Base-by-base conservation (phyloP, 2,888 invertebrate species). In the Siphlonurus alternatus region DNA sequence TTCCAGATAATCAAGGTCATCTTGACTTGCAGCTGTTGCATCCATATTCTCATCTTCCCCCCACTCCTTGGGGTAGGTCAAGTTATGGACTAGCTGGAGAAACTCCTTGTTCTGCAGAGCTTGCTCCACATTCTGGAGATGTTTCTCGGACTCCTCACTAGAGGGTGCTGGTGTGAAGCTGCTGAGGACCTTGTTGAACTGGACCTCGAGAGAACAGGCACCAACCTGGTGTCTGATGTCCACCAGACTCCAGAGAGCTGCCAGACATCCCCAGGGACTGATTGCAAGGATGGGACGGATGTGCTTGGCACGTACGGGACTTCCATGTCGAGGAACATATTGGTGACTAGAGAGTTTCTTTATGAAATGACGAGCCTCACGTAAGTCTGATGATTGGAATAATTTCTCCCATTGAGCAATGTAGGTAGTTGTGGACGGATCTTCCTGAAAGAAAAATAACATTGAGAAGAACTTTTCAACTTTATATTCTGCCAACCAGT, bases 231-330 rank as follows among this genome's bases (percentile, higher is more conserved):
- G 61, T 2, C 65, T 65, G 10, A 66, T 56, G 22, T 23, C 5
- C 1, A 67, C 56, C 18, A 68, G 54, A 19, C 59, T 63, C 67
- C 67, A 67, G 1, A 68, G 19, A 18, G 64, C 61, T 25, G 65
- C 62, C 7, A 67, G 63, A 20, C 66, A 38, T 2, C 67, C 68
- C 66, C 67, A 67, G 10, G 68, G 68, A 63, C 67, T 65, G 1
- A 68, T 64, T 1, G 65, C 66, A 7, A 65, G 56, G 3, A 68
- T 63, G 1, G 64, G 64, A 15, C 61, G 22, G 7, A 64, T 56
- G 5, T 5, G 38, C 15, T 38, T 38, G 5, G 38, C 15, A 38
- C 15, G 38, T 10, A 5, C 38, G 15, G 38, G 38, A 38, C 38
- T 38, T n/a, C n/a, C n/a, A n/a, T n/a, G n/a, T 38, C 5, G 15